Conservation (phyloP, 92 coral and sea anemone species). For the Isaurus tuberculatus region DNA sequence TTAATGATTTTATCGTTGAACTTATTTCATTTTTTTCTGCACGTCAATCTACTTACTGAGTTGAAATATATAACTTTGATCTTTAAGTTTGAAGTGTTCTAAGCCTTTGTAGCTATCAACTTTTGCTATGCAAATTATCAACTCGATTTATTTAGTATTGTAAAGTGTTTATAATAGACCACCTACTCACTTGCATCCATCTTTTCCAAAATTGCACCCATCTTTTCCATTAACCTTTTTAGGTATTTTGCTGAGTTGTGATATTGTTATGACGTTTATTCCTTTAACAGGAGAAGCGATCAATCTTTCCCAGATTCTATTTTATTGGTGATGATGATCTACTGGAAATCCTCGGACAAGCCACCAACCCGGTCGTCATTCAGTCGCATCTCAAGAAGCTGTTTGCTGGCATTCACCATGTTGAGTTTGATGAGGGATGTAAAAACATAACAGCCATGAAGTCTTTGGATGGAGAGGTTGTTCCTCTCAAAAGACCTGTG, state of each 20-base stretch:
- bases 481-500: conserved; percentile 85
- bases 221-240: background rate
- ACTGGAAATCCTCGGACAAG: conserved; percentile 96
- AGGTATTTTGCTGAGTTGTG: background rate
- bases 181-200: no score
- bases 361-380: conserved; percentile 94
- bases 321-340: conserved; percentile 96
- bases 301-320: conserved; percentile 95
- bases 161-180: no score
- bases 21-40: no score
- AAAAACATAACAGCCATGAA: conserved; percentile 94
- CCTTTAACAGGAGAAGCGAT: conserved; percentile 83
- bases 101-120: no score
- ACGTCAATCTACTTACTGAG: no score
- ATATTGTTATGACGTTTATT: background rate
- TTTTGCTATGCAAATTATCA: no score
- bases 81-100: no score
- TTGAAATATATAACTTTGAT: no score
- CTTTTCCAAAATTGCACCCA: no score
- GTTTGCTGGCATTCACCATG: conserved; percentile 97
- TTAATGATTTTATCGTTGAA: no score
- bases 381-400: conserved; percentile 97
- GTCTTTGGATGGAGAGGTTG: conserved; percentile 95
- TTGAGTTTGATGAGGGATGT: conserved; percentile 91
- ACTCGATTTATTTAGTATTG: no score